These are phyloP conservation scores for Suncus etruscus DNA, from an alignment of 2,113 vertebrate genomes.

Conservation along the genomic window DNA sequence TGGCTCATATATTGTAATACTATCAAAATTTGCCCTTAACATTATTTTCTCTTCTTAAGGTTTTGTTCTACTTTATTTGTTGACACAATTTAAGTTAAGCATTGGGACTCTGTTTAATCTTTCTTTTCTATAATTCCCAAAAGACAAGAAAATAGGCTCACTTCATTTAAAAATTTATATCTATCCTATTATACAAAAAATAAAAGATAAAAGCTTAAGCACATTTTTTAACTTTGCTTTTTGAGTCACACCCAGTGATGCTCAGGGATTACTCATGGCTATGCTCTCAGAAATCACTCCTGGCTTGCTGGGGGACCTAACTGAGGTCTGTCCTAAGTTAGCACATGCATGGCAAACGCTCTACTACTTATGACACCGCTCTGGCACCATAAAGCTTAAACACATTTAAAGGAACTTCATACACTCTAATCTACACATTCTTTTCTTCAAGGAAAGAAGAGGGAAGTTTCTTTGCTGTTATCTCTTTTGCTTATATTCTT, in stretches of 20 bases:
- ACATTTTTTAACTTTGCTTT: neutral
- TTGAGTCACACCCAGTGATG: too few relatives aligned
- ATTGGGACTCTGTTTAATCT: neutral
- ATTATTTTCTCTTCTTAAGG: neutral
- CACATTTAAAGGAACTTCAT: neutral
- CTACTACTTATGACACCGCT: too few relatives aligned
- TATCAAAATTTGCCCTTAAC: slow-evolving; percentile 37
- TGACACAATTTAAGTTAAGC: neutral
- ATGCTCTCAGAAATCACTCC: too few relatives aligned
- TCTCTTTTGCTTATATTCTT: slow-evolving; percentile 19
- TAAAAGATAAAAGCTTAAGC: neutral
- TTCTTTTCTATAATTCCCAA: neutral
- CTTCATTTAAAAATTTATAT: slow-evolving; percentile 28
- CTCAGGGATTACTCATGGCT: too few relatives aligned
- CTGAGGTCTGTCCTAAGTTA: too few relatives aligned
- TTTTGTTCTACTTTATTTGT: slow-evolving; percentile 24
- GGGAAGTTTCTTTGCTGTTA: neutral
- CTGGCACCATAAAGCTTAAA: neutral
- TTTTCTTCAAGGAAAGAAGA: neutral
- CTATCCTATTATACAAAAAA: neutral
- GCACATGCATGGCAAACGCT: too few relatives aligned
- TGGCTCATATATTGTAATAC: slow-evolving; percentile 35
- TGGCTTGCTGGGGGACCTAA: too few relatives aligned
- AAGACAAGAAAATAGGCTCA: neutral
- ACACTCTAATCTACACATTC: neutral